Evolutionary conservation across 1,140 invertebrate species (phyloP).

Genomic region (Danaus plexippus): DNA sequence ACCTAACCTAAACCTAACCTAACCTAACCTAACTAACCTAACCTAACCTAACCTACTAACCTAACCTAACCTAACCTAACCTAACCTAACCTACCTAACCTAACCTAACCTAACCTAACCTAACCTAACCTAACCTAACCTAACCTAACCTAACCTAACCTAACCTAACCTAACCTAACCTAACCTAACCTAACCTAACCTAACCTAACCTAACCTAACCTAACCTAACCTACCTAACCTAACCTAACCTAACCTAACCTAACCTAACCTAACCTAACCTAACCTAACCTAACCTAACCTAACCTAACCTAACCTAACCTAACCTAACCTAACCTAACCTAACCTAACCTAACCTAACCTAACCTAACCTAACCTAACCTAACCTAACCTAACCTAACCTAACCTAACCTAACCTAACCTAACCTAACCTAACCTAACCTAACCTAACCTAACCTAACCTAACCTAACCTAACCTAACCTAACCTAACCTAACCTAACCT

Average conservation of each 20-base stretch:
- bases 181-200: slow-evolving; percentile 42
- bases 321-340: slow-evolving; percentile 29
- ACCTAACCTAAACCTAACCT: too few species aligned
- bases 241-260: slow-evolving; percentile 38
- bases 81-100: too few species aligned
- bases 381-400: slow-evolving; percentile 64
- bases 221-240: too few species aligned
- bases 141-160: slow-evolving; percentile 38
- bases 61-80: too few species aligned
- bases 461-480: slow-evolving; percentile 53
- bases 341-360: slow-evolving; percentile 28
- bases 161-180: slow-evolving; percentile 29
- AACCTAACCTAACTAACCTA: slow-evolving; percentile 40
- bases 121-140: slow-evolving; percentile 45
- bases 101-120: slow-evolving; percentile 44
- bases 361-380: slow-evolving; percentile 29
- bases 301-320: slow-evolving; percentile 30
- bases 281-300: slow-evolving; percentile 34
- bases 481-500: slow-evolving; percentile 29
- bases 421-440: slow-evolving; percentile 32
- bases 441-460: slow-evolving; percentile 37
- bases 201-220: too few species aligned
- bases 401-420: slow-evolving; percentile 38
- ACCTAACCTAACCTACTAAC: too few species aligned
- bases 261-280: slow-evolving; percentile 34